These are phyloP conservation scores for Timema cristinae DNA, from an alignment of 2,888 invertebrate genomes.

Conservation along the genomic window DNA sequence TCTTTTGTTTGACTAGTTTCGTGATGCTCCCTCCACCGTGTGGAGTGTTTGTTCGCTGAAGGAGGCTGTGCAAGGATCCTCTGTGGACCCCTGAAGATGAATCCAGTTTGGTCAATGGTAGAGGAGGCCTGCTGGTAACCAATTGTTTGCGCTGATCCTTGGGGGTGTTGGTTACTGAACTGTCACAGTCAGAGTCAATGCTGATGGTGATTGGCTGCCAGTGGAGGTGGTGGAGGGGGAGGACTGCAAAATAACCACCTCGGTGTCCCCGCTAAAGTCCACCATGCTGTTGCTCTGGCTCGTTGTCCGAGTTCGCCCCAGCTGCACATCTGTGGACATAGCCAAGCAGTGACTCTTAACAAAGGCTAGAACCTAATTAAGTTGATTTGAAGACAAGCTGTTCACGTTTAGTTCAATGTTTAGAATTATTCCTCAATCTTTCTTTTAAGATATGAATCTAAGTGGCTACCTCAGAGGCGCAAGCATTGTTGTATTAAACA, in stretches of 20 bases:
- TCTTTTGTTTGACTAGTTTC: slow-evolving; percentile 7
- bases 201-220: slow-evolving; percentile 47
- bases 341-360: too few relatives aligned
- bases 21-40: slow-evolving; percentile 17
- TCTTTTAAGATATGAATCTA: too few relatives aligned
- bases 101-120: slow-evolving; percentile 20
- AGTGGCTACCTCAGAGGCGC: too few relatives aligned
- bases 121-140: slow-evolving; percentile 13
- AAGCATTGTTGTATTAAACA: too few relatives aligned
- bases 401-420: too few relatives aligned
- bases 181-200: slow-evolving; percentile 15
- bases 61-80: slow-evolving; percentile 20
- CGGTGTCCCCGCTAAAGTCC: slow-evolving; percentile 45
- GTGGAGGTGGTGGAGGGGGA: slow-evolving; percentile 45
- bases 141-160: slow-evolving; percentile 20
- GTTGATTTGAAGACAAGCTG: too few relatives aligned
- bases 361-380: too few relatives aligned
- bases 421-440: too few relatives aligned
- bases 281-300: slow-evolving; percentile 44
- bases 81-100: slow-evolving; percentile 7
- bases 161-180: slow-evolving; percentile 28
- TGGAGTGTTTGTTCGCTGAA: slow-evolving; percentile 21
- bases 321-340: neutral
- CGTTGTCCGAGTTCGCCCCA: slow-evolving; percentile 38
- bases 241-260: slow-evolving; percentile 51